Evolutionary conservation across 2,113 vertebrate genomes (phyloP).

Genomic region (Pycnonotus jocosus): DNA sequence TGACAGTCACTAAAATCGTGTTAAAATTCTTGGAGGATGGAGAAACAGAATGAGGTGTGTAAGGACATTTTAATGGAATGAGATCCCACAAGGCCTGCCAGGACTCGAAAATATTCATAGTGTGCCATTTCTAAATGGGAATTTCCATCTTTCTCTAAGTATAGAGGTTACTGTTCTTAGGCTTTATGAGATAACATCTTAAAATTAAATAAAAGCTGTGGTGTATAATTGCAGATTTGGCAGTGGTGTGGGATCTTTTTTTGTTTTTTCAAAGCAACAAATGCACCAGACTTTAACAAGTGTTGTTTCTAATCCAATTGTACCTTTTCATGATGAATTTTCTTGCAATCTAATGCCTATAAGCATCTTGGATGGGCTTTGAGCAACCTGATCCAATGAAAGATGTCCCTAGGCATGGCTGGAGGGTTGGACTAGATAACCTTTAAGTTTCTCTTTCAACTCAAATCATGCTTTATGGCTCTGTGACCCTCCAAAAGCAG

Average conservation of each 20-base stretch:
- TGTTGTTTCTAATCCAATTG: neutral
- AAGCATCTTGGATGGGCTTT: neutral
- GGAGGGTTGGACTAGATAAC: neutral
- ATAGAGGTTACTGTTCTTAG: neutral
- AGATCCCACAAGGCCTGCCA: neutral
- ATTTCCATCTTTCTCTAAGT: neutral
- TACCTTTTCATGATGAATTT: neutral
- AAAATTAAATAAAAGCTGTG: neutral
- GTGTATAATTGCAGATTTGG: neutral
- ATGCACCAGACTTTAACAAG: neutral
- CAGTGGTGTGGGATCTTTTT: neutral
- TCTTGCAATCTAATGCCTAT: neutral
- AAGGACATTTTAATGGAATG: neutral
- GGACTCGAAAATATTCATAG: neutral
- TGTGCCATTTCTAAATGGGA: neutral
- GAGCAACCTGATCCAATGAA: neutral
- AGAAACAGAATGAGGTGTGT: neutral
- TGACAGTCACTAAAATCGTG: neutral
- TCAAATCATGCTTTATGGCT: neutral
- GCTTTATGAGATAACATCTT: neutral
- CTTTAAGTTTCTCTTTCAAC: neutral
- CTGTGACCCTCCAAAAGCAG: neutral
- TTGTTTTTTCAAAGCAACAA: neutral
- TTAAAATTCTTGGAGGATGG: neutral
- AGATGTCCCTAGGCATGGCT: neutral